A percentile compares a stretch with the other conserved stretches of the same genome.
Evolutionary conservation across 1,140 invertebrate genomes (phyloP).

Genomic region (Sarcophaga bullata): DNA sequence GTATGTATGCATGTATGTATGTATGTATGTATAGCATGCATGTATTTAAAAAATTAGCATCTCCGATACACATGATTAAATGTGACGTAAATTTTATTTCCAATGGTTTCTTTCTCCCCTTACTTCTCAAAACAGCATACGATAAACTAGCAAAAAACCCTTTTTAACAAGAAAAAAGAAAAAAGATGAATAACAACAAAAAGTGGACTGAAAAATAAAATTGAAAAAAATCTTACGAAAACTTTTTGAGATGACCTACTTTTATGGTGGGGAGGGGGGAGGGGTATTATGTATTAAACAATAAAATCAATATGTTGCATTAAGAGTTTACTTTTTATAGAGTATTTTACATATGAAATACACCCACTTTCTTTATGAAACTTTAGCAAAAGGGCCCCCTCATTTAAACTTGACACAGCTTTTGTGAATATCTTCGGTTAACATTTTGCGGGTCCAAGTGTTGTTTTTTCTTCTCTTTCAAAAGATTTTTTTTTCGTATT

Average conservation of each 20-base stretch:
- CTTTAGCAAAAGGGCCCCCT: background rate
- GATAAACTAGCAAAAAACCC: background rate
- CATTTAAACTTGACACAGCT: background rate
- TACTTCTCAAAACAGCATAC: background rate
- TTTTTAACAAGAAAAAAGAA: background rate
- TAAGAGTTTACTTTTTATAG: no score
- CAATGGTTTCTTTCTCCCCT: background rate
- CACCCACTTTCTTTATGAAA: constrained; percentile 19
- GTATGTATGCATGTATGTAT: background rate
- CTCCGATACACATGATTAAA: background rate
- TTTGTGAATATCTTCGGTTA: background rate
- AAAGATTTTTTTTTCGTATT: background rate
- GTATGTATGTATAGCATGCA: background rate
- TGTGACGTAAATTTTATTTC: constrained; percentile 17
- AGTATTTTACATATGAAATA: background rate
- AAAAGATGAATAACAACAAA: no score
- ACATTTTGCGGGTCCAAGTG: background rate
- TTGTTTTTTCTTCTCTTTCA: background rate
- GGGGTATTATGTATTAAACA: no score
- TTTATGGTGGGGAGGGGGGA: background rate
- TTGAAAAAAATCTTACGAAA: background rate
- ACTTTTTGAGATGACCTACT: background rate
- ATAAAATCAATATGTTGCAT: no score
- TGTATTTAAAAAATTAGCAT: constrained; percentile 3
- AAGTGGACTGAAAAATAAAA: background rate